These are phyloP conservation scores for Subanguina moxae DNA, from an alignment of 1,140 invertebrate species.

Conservation along the genomic window DNA sequence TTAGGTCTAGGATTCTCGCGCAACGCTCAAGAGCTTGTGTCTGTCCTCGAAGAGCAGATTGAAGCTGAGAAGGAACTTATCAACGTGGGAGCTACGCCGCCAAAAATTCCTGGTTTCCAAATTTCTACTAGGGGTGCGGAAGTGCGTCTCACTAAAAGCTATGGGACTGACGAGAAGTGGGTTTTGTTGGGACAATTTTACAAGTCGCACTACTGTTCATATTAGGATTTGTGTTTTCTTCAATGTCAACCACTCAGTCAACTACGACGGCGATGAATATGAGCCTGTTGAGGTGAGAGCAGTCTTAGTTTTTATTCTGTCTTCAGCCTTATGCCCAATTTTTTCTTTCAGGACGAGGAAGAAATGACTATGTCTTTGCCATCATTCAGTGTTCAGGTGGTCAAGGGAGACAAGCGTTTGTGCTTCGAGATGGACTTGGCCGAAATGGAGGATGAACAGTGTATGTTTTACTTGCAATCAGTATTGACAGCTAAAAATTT, in stretches of 20 bases:
- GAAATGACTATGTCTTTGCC: conserved; percentile 45
- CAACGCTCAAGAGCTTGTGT: too few species aligned
- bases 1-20: too few species aligned
- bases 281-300: conserved; percentile 5
- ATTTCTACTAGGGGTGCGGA: conserved; percentile 53
- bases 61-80: conserved; percentile 53
- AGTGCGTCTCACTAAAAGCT: conserved; percentile 54
- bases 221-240: conserved; percentile 53
- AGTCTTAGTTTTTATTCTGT: too few species aligned
- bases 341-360: conserved; percentile 2
- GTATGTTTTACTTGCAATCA: conserved; percentile 31
- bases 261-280: conserved; percentile 48
- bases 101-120: conserved; percentile 50
- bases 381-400: conserved; percentile 46
- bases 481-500: too few species aligned
- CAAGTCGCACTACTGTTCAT: conserved; percentile 6
- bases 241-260: conserved; percentile 59
- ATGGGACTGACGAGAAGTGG: conserved; percentile 48
- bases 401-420: conserved; percentile 50
- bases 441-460: conserved; percentile 42
- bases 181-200: neutral
- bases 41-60: conserved; percentile 48
- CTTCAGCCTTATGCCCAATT: neutral
- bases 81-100: conserved; percentile 44
- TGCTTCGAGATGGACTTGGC: conserved; percentile 54